phyloP scores from a whole-genome alignment of 2,797 vertebrate species.

The Chloroceryle amazona region DNA sequence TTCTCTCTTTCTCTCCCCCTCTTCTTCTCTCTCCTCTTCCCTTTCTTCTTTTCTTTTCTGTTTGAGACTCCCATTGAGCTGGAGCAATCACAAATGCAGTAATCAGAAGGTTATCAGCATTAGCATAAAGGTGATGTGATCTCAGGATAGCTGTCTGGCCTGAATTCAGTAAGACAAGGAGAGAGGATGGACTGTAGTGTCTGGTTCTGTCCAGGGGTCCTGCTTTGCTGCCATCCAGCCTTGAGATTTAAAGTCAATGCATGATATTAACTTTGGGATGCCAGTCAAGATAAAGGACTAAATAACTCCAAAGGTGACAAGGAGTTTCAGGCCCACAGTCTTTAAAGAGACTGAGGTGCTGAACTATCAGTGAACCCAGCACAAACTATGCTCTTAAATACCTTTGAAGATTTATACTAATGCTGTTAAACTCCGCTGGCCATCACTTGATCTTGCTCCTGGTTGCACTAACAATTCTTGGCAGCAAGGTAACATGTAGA shows the following conservation, averaged over 20 bases:
- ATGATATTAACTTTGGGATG: not conserved
- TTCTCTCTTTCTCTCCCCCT: too few species aligned
- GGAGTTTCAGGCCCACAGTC: not conserved
- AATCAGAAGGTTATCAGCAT: not conserved
- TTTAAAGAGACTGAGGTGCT: not conserved
- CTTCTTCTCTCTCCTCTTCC: too few species aligned
- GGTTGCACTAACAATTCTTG: not conserved
- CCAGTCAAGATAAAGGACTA: not conserved
- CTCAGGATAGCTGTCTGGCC: not conserved
- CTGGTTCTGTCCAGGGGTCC: not conserved
- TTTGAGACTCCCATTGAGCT: too few species aligned
- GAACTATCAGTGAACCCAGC: not conserved
- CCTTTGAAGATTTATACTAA: not conserved
- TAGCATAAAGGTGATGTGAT: not conserved
- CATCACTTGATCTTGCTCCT: not conserved
- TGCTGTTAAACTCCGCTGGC: not conserved
- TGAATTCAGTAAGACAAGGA: not conserved
- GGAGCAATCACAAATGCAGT: not conserved
- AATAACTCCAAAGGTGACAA: not conserved
- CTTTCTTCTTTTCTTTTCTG: too few species aligned
- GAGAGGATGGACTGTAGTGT: not conserved
- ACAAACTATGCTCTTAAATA: not conserved
- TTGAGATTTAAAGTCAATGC: not conserved
- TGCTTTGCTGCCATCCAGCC: not conserved
- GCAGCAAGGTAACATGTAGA: not conserved